phyloP scores from a whole-genome alignment of 2,113 vertebrate species.

The Peucedramus taeniatus region DNA sequence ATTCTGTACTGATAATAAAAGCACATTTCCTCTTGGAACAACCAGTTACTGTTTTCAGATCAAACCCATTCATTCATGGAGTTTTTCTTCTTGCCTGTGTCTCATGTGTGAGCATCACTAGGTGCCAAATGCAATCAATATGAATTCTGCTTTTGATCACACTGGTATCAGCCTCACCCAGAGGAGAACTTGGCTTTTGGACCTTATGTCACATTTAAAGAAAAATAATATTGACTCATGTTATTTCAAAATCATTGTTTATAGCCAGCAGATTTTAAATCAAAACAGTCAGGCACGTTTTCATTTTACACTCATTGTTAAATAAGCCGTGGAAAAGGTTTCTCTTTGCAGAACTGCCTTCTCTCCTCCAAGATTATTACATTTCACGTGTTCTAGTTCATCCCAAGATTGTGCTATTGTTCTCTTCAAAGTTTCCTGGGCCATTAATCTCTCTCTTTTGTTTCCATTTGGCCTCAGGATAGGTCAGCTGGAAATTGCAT shows the following conservation, averaged over 20 bases:
- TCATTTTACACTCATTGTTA: not conserved
- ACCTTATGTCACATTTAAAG: not conserved
- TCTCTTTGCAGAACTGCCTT: not conserved
- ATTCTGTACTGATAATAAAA: slow-evolving; percentile 28
- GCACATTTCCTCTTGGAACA: slow-evolving; percentile 38
- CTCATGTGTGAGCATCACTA: not conserved
- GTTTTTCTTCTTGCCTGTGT: not conserved
- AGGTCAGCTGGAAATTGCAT: slow-evolving; percentile 41
- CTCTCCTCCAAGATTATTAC: not conserved
- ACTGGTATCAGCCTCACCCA: not conserved
- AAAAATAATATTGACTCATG: slow-evolving; percentile 32
- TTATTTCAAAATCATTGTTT: slow-evolving; percentile 42
- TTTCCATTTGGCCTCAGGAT: slow-evolving; percentile 38
- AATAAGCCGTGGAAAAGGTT: not conserved
- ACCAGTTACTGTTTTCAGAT: not conserved
- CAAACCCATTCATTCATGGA: slow-evolving; percentile 12
- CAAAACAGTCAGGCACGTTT: not conserved
- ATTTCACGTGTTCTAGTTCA: not conserved
- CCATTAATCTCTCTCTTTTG: slow-evolving; percentile 42
- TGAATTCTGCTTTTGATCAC: slow-evolving; percentile 1
- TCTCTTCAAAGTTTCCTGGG: slow-evolving; percentile 33
- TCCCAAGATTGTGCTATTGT: slow-evolving; percentile 25
- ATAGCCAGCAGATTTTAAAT: slow-evolving; percentile 23
- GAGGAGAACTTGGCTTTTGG: slow-evolving; percentile 29
- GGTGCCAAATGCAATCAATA: slow-evolving; percentile 4